Evolutionary conservation across 2,113 vertebrate genomes (phyloP).

Genomic region (Sapajus apella): DNA sequence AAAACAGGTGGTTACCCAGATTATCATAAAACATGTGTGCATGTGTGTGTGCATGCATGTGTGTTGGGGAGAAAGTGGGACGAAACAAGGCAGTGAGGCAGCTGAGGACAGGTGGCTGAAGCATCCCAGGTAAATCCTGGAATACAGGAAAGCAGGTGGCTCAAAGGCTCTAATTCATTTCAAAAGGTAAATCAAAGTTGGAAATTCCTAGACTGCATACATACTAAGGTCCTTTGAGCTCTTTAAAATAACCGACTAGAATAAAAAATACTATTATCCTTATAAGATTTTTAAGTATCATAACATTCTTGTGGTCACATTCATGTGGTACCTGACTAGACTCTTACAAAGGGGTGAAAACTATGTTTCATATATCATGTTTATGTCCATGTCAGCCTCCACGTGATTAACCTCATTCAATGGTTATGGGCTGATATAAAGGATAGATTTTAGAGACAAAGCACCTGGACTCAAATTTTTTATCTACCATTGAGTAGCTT

Average conservation of each 20-base stretch:
- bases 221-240: neutral
- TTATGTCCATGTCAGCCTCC: neutral
- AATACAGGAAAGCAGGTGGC: neutral
- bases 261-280: neutral
- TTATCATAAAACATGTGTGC: neutral
- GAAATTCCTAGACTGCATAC: neutral
- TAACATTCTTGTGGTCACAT: neutral
- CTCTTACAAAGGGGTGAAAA: neutral
- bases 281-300: neutral
- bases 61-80: neutral
- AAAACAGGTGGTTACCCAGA: neutral
- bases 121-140: neutral
- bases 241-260: neutral
- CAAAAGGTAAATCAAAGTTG: slow-evolving; percentile 16
- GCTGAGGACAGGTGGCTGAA: neutral
- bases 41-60: neutral
- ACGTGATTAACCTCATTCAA: neutral
- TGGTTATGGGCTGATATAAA: neutral
- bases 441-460: neutral
- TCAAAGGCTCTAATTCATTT: neutral
- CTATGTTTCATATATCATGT: neutral
- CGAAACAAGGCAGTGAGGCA: neutral
- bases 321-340: neutral
- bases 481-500: neutral
- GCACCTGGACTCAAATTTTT: neutral